phyloP scores from a whole-genome alignment of 2,113 vertebrate species.

The Xiphophorus hellerii region DNA sequence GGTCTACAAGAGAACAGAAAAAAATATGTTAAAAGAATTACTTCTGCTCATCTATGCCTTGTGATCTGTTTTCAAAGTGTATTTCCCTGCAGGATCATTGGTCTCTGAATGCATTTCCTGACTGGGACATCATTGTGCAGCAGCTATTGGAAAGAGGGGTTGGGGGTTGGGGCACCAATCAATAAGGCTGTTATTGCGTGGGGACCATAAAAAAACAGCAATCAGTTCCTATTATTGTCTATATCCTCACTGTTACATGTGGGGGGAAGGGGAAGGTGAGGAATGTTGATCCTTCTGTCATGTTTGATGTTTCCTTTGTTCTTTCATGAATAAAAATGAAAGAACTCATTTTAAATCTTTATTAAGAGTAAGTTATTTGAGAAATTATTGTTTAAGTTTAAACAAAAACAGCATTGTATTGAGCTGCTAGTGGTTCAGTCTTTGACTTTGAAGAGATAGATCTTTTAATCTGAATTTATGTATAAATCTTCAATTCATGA shows the following conservation, averaged over 20 bases:
- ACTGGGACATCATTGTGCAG: background rate
- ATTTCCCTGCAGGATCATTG: background rate
- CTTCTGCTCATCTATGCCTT: background rate
- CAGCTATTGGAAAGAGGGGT: background rate
- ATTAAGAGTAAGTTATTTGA: background rate
- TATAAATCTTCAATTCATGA: background rate
- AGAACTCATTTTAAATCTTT: background rate
- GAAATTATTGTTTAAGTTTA: background rate
- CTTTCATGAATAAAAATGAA: background rate
- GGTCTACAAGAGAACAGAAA: background rate
- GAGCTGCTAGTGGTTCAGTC: background rate
- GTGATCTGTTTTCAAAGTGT: background rate
- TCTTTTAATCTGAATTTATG: background rate
- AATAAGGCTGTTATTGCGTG: background rate
- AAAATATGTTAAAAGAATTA: background rate
- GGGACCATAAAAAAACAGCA: conserved; percentile 2
- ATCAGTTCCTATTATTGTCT: background rate
- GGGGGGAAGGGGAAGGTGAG: background rate
- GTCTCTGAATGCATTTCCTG: background rate
- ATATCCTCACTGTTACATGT: background rate
- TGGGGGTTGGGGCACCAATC: background rate
- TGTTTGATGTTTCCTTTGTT: background rate
- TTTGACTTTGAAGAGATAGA: background rate
- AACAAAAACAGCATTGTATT: background rate
- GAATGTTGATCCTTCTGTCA: too few species aligned